Evolutionary conservation across 2,888 invertebrate genomes (phyloP), one percentile per base, ranked within the genome.

Genomic region (Calephelis perditalis): DNA sequence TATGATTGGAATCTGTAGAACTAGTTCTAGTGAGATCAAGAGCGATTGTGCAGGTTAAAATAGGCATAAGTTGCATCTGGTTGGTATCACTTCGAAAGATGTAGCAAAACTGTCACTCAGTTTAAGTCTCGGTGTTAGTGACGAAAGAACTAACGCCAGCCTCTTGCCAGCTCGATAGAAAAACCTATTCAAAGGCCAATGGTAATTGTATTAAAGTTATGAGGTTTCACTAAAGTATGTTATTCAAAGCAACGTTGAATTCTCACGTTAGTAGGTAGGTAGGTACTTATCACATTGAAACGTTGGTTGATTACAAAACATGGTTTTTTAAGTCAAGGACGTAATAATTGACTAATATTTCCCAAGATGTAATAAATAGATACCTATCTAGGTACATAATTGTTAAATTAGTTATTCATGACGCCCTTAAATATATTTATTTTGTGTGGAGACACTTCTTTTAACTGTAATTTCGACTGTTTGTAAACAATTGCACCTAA

Each of bases 291-390:
- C 60, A 61, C 59, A 60, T 58, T 57, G 49, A 62, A 62, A 45
- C 52, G 63, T 66, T 63, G 62, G 61, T 54, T 54, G 36, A 52
- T 52, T 15, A 54, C 65, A 64, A 68, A 65, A 47, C 60, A 63
- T 61, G 60, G 63, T 62, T 65, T 67, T 67, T 61, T 52, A 54
- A 55, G 64, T 63, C 63, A 57, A 65, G 63, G 63, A 65, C 52
- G 61, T 59, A 63, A 62, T 61, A 59, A 63, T 66, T 68, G 67
- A 63, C 64, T 61, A 63, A 68, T 62, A 58, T 65, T 65, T 62
- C 62, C 62, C 26, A 45, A 66, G 65, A 65, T 66, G 66, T 66
- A 61, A 63, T 55, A 64, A 60, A 63, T 61, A 66, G 66, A 66
- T 66, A 62, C 26, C 26, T 26, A 26, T 26, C 26, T 26, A 26